Conservation (phyloP, 2,113 vertebrate genomes). For the Crotalus horridus region DNA sequence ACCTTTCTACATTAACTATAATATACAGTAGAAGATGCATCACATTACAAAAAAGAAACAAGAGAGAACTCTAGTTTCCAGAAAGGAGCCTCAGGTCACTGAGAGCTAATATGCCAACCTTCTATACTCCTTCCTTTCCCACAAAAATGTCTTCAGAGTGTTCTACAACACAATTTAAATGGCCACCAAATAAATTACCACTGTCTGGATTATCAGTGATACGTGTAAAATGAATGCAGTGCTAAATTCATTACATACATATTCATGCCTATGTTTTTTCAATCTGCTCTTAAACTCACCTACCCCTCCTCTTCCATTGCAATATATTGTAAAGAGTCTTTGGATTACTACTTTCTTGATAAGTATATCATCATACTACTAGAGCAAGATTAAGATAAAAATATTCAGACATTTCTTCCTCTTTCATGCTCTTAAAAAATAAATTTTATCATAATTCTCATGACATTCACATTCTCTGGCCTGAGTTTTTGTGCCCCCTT, state of each 20-base stretch:
- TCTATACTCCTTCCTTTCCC: not conserved
- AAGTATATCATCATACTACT: not conserved
- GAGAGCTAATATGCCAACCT: not conserved
- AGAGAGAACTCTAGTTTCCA: not conserved
- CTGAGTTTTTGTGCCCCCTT: not conserved
- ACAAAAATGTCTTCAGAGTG: slow-evolving; percentile 12
- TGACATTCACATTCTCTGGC: not conserved
- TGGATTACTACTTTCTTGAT: not conserved
- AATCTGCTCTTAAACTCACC: not conserved
- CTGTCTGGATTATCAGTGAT: not conserved
- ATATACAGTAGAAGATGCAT: not conserved
- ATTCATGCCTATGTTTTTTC: not conserved
- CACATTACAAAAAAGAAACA: no score
- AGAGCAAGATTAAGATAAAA: not conserved
- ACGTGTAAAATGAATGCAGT: not conserved
- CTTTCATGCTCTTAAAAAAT: not conserved
- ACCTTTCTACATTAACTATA: not conserved
- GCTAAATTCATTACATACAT: not conserved
- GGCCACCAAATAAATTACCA: not conserved
- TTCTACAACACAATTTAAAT: not conserved
- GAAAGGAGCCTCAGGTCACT: not conserved
- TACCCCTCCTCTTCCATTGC: not conserved
- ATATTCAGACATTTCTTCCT: not conserved
- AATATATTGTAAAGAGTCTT: not conserved
- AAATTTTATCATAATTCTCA: not conserved